Conservation (phyloP, 92 coral and sea anemone species). For the Chrysogorgia sp. region DNA sequence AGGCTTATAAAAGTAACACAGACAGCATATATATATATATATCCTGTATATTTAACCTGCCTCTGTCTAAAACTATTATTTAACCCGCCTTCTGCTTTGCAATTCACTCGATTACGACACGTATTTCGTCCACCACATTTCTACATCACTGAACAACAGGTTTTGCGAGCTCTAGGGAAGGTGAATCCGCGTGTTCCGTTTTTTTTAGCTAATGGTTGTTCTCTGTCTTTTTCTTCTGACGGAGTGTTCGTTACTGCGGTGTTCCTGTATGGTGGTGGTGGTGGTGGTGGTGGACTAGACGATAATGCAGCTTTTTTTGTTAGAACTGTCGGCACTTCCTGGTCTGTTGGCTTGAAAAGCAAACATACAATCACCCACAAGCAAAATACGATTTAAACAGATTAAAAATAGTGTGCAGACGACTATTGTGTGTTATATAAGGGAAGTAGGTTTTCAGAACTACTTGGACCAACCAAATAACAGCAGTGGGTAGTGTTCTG, state of each 20-base stretch:
- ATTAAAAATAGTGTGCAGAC: no score
- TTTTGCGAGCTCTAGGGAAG: slow-evolving; percentile 60
- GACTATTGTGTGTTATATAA: no score
- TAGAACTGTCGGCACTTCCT: slow-evolving; percentile 47
- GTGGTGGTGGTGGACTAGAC: slow-evolving; percentile 23
- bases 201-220: slow-evolving; percentile 28
- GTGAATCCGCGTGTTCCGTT: slow-evolving; percentile 54
- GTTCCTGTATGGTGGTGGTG: slow-evolving; percentile 2
- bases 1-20: no score
- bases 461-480: no score
- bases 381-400: neutral
- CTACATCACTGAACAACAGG: slow-evolving; percentile 83
- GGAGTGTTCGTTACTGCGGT: slow-evolving; percentile 28
- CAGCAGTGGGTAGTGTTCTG: no score
- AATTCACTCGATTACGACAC: neutral
- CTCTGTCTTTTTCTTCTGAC: neutral
- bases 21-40: no score
- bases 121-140: neutral
- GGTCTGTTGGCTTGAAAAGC: slow-evolving; percentile 28
- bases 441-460: no score
- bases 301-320: slow-evolving; percentile 38
- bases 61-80: neutral
- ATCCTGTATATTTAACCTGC: no score
- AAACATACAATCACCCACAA: slow-evolving; percentile 2
- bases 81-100: neutral